phyloP scores from a whole-genome alignment of 2,888 invertebrate species.

The Branchinecta sandiegonensis region DNA sequence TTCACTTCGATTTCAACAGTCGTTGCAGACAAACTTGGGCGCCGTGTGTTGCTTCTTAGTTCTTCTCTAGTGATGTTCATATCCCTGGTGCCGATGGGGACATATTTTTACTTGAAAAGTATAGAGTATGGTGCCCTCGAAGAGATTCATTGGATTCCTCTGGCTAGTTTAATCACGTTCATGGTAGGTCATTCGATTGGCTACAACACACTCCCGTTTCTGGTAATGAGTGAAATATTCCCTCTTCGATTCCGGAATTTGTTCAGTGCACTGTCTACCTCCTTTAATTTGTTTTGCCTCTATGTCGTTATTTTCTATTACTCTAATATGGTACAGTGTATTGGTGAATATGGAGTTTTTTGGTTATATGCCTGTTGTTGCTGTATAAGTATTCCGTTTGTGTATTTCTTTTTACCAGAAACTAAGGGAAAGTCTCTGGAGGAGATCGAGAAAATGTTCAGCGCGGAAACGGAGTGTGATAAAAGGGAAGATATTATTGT shows the following conservation, averaged over 20 bases:
- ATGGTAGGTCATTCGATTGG: constrained; percentile 4
- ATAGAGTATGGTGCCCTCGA: background rate
- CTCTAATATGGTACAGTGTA: background rate
- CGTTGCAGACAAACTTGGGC: background rate
- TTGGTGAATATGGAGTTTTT: constrained; percentile 2
- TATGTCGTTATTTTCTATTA: constrained; percentile 7
- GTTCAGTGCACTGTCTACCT: constrained; percentile 12
- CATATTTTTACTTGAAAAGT: constrained; percentile 14
- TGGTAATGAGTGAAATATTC: constrained; percentile 20
- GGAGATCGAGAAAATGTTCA: constrained; percentile 12
- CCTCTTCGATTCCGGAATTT: constrained; percentile 15
- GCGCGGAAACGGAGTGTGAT: background rate
- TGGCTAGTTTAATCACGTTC: background rate
- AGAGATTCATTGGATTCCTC: background rate
- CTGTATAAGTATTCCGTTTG: background rate
- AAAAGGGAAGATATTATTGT: too few species aligned
- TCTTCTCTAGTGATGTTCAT: background rate
- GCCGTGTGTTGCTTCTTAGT: background rate
- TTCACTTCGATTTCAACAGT: background rate
- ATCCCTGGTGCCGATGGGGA: background rate
- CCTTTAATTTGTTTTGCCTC: background rate
- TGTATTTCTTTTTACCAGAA: constrained; percentile 14
- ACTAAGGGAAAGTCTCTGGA: constrained; percentile 17
- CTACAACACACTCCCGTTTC: background rate
- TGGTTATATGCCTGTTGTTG: constrained; percentile 14